phyloP scores from a whole-genome alignment of 23 tunicate species.

The Halocynthia aurantium region DNA sequence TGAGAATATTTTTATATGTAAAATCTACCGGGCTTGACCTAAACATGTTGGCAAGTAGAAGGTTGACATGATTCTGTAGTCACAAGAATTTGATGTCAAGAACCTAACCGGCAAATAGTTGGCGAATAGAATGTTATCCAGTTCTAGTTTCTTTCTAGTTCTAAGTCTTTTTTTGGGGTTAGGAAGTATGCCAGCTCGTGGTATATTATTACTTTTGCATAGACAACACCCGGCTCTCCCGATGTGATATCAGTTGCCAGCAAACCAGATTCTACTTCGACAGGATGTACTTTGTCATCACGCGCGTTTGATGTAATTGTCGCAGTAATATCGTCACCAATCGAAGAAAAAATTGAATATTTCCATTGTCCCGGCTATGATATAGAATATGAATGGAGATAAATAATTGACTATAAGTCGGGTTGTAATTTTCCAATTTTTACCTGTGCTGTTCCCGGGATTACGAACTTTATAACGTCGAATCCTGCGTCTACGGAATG shows the following conservation, averaged over 20 bases:
- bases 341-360: background rate
- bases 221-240: background rate
- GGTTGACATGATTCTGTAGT: too few relatives aligned
- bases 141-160: too few relatives aligned
- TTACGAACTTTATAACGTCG: background rate
- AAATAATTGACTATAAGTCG: too few relatives aligned
- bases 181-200: too few relatives aligned
- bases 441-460: conserved; percentile 25
- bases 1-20: too few relatives aligned
- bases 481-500: background rate
- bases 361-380: conserved; percentile 11
- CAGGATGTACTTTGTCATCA: background rate
- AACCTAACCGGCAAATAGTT: too few relatives aligned
- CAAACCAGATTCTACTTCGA: conserved; percentile 9
- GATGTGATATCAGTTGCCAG: background rate
- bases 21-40: too few relatives aligned
- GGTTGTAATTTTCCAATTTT: background rate
- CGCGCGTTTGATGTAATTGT: conserved; percentile 14
- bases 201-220: background rate
- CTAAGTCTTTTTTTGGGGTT: too few relatives aligned
- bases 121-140: too few relatives aligned
- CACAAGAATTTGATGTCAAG: too few relatives aligned
- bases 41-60: too few relatives aligned
- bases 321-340: background rate
- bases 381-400: too few relatives aligned